Percentiles rank a stretch among this genome's conserved stretches.
phyloP scores from a whole-genome alignment of 1,140 invertebrate species.

The Orius insidiosus region DNA sequence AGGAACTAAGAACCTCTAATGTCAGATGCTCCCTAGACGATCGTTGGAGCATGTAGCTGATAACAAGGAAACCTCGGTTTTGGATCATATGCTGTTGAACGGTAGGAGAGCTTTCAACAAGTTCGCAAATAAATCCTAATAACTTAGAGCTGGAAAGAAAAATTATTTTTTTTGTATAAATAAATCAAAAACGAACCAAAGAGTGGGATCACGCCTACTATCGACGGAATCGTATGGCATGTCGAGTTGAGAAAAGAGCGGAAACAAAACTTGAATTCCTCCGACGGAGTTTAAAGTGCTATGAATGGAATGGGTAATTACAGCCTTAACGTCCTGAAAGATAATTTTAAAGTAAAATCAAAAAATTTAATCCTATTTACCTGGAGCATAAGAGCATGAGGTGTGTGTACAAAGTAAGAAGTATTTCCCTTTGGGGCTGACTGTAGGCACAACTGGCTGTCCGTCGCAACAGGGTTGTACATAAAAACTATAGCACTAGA shows the following conservation, averaged over 20 bases:
- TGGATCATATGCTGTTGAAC: slow-evolving; percentile 99
- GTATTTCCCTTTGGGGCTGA: slow-evolving; percentile 92
- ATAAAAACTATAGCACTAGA: slow-evolving; percentile 95
- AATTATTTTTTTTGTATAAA: slow-evolving; percentile 1
- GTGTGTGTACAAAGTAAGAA: slow-evolving; percentile 96
- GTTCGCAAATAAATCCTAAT: slow-evolving; percentile 89
- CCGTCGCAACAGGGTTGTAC: slow-evolving; percentile 98
- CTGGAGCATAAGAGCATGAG: slow-evolving; percentile 95
- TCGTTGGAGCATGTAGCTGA: slow-evolving; percentile 90
- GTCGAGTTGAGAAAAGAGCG: slow-evolving; percentile 93
- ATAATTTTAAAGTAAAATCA: slow-evolving; percentile 16
- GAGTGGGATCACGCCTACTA: slow-evolving; percentile 63
- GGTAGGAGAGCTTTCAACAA: slow-evolving; percentile 89
- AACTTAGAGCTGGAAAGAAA: slow-evolving; percentile 73
- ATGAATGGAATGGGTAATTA: slow-evolving; percentile 97
- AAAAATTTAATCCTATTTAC: slow-evolving; percentile 35
- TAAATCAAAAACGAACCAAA: slow-evolving; percentile 45
- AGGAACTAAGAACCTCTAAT: slow-evolving; percentile 79
- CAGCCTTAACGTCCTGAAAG: slow-evolving; percentile 90
- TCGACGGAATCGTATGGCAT: slow-evolving; percentile 69
- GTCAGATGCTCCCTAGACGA: slow-evolving; percentile 86
- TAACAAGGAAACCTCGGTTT: slow-evolving; percentile 92
- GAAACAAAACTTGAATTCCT: slow-evolving; percentile 95
- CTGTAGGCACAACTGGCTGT: slow-evolving; percentile 94
- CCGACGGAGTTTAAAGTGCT: slow-evolving; percentile 97